A percentile compares a stretch with the other conserved stretches of the same genome.
These are phyloP conservation scores for Agrochola lota DNA, from an alignment of 2,888 invertebrate genomes.

Conservation along the genomic window DNA sequence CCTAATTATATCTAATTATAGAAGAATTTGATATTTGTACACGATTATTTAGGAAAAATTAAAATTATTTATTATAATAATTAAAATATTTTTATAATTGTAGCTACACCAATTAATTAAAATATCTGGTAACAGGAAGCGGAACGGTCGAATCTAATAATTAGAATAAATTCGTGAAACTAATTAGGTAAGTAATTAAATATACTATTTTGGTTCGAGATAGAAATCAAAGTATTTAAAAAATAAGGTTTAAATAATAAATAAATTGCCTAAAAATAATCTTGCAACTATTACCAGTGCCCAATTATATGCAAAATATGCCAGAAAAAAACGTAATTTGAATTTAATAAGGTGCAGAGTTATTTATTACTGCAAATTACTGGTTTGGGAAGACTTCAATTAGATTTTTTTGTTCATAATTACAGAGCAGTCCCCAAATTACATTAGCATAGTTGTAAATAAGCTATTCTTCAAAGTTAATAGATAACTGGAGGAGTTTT, in stretches of 20 bases:
- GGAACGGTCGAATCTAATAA: slow-evolving; percentile 12
- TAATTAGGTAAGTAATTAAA: not conserved
- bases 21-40: slow-evolving; percentile 19
- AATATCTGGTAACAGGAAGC: not conserved
- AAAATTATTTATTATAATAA: not conserved
- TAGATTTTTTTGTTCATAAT: slow-evolving; percentile 42
- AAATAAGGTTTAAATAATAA: not conserved
- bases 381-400: slow-evolving; percentile 27
- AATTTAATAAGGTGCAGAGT: slow-evolving; percentile 35
- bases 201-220: not conserved
- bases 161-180: not conserved
- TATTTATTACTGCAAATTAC: slow-evolving; percentile 56
- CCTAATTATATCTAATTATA: not conserved
- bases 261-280: not conserved
- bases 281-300: not conserved
- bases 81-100: not conserved
- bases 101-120: slow-evolving; percentile 18
- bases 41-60: not conserved
- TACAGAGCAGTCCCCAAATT: slow-evolving; percentile 24
- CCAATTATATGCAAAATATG: slow-evolving; percentile 28
- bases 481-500: not conserved
- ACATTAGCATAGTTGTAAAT: slow-evolving; percentile 10
- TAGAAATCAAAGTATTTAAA: not conserved
- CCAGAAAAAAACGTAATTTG: slow-evolving; percentile 22
- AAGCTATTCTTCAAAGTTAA: slow-evolving; percentile 8